These are phyloP conservation scores for Hydroisotoma schaefferi DNA, from an alignment of 2,888 invertebrate species.

Conservation along the genomic window DNA sequence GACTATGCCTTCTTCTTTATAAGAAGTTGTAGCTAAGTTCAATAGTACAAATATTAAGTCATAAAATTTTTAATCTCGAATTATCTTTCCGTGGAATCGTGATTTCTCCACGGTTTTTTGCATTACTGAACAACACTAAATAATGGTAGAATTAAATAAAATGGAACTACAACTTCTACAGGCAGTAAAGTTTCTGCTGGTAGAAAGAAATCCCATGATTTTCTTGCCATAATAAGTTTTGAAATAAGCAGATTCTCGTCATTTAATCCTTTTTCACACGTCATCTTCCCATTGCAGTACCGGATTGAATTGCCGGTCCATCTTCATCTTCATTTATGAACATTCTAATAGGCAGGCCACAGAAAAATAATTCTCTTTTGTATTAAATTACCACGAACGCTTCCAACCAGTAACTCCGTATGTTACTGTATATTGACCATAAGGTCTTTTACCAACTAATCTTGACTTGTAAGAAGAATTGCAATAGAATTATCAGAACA, in stretches of 20 bases:
- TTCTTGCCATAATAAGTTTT: neutral
- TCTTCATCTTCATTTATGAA: too few species aligned
- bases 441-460: too few species aligned
- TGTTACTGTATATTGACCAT: too few species aligned
- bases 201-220: neutral
- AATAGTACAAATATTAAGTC: conserved; percentile 29
- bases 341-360: too few species aligned
- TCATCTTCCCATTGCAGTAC: neutral
- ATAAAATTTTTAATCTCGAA: conserved; percentile 27
- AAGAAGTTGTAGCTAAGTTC: too few species aligned
- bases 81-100: conserved; percentile 19
- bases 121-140: neutral
- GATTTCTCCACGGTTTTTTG: conserved; percentile 2
- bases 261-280: conserved; percentile 9
- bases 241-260: conserved; percentile 2
- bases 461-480: too few species aligned
- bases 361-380: neutral
- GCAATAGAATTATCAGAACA: too few species aligned
- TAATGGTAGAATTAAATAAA: neutral
- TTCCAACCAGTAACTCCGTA: too few species aligned
- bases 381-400: neutral
- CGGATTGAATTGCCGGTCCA: neutral
- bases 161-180: neutral
- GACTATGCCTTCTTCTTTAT: conserved; percentile 1
- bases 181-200: neutral